Evolutionary conservation across 1,140 invertebrate species (phyloP), one percentile per base, ranked within the genome.

Genomic region (Drosophila lacteicornis): DNA sequence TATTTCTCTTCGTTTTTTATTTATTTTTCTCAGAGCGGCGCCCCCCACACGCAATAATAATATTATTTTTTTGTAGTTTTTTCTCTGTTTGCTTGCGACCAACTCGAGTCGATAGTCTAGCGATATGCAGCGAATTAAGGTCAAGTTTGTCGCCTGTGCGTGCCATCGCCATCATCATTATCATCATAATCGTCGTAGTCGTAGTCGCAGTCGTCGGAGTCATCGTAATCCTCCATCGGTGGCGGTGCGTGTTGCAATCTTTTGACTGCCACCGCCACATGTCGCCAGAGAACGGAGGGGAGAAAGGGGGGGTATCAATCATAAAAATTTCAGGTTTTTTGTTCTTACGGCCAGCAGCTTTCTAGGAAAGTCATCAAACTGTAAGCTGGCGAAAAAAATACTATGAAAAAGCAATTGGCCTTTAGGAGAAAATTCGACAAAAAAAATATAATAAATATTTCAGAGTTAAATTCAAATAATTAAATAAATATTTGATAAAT

Each of bases 101-200:
- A 56, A 56, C 53, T 56, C 49, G 43, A 63, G 51, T 57, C 62
- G 73, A 77, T 51, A 75, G 51, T 42, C 55, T 36, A 50, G 45
- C 75, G 56, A 78, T 78, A 69, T 66, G 63, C 67, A 47, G 67
- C 75, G 75, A 78, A 78, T 78, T 78, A 78, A 78, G 75, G 75
- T 78, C 74, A 78, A 78, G 75, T 77, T 77, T 77, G 75, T 77
- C 63, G 56, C 75, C 63, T 59, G 74, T 76, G 74, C 71, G 75
- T 77, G 75, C 75, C 74, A 68, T 76, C 73, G 47, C 47, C 71
- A 59, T 55, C 25, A 58, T 67, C 55, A 76, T 58, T 36, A 36
- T 59, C n/a, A 13, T 69, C 27, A 30, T 60, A 38, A 38, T 73
- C 40, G n/a, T 40, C 45, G 43, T 25, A 27, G 57, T 60, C 17